A percentile compares a stretch with the other conserved stretches of the same genome.
phyloP scores from a whole-genome alignment of 1,140 invertebrate genomes.

The Rhagoletis zephyria region DNA sequence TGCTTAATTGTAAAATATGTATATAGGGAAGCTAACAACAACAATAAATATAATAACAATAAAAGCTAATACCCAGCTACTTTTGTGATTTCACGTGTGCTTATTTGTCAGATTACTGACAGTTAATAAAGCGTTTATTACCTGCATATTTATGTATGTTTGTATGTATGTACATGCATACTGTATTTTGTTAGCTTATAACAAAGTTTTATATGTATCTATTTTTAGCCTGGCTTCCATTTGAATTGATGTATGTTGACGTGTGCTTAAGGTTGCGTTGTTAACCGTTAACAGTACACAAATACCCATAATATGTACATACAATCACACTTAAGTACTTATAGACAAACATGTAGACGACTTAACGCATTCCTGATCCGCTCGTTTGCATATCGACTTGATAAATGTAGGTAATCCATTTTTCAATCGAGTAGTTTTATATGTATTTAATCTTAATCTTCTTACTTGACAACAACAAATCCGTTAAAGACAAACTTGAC shows the following conservation, averaged over 20 bases:
- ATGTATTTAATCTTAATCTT: neutral
- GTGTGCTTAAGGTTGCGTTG: neutral
- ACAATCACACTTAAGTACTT: neutral
- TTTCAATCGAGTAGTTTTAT: neutral
- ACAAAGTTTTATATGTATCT: neutral
- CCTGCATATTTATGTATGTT: neutral
- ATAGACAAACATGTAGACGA: neutral
- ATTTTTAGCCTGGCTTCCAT: slow-evolving; percentile 22
- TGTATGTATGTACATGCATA: neutral
- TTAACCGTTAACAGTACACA: neutral
- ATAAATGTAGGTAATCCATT: neutral
- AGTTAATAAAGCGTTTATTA: slow-evolving; percentile 31
- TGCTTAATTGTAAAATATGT: neutral
- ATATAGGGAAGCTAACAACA: neutral
- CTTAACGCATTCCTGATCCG: neutral
- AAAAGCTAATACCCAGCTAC: slow-evolving; percentile 14
- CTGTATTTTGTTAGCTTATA: neutral
- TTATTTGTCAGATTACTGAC: neutral
- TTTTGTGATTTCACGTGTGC: slow-evolving; percentile 30
- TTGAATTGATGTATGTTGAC: neutral
- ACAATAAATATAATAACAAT: neutral
- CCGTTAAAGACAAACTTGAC: no score
- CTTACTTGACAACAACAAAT: slow-evolving; percentile 5
- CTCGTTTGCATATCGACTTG: neutral
- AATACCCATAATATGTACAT: no score